These are phyloP conservation scores for Xestia xanthographa DNA, from an alignment of 2,888 invertebrate species.

Conservation along the genomic window DNA sequence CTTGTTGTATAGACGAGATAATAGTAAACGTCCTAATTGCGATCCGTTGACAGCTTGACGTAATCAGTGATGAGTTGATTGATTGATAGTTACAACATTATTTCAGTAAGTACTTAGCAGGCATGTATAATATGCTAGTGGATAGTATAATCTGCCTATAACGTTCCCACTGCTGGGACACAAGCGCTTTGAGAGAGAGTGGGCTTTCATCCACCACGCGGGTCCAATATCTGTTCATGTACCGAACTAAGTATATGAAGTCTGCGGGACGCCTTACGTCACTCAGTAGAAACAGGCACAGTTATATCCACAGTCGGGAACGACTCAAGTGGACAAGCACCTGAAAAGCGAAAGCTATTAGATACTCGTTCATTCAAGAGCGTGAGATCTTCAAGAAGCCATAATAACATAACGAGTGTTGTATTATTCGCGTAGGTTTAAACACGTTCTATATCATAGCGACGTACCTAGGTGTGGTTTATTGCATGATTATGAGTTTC, in stretches of 20 bases:
- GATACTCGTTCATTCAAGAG: constrained; percentile 35
- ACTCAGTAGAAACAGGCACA: constrained; percentile 12
- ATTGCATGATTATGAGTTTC: constrained; percentile 75
- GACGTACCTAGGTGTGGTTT: constrained; percentile 69
- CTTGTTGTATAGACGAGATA: constrained; percentile 30
- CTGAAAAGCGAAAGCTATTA: constrained; percentile 47
- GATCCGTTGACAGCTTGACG: constrained; percentile 37
- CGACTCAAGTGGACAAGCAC: constrained; percentile 35
- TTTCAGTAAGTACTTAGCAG: constrained; percentile 35
- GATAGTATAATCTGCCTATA: not conserved
- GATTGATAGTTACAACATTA: constrained; percentile 36
- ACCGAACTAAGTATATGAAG: not conserved
- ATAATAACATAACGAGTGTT: constrained; percentile 38
- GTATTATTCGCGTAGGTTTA: constrained; percentile 63
- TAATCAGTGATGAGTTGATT: constrained; percentile 61
- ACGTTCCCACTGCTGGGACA: not conserved
- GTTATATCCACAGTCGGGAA: constrained; percentile 15
- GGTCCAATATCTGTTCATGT: not conserved
- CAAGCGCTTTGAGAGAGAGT: not conserved
- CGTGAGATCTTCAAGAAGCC: constrained; percentile 42
- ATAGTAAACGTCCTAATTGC: constrained; percentile 45
- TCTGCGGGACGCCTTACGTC: constrained; percentile 3
- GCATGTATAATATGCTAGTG: not conserved
- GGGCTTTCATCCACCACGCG: not conserved
- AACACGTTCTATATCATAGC: constrained; percentile 49